Evolutionary conservation across 2,113 vertebrate species (phyloP).

Genomic region (Proterorhinus semilunaris): DNA sequence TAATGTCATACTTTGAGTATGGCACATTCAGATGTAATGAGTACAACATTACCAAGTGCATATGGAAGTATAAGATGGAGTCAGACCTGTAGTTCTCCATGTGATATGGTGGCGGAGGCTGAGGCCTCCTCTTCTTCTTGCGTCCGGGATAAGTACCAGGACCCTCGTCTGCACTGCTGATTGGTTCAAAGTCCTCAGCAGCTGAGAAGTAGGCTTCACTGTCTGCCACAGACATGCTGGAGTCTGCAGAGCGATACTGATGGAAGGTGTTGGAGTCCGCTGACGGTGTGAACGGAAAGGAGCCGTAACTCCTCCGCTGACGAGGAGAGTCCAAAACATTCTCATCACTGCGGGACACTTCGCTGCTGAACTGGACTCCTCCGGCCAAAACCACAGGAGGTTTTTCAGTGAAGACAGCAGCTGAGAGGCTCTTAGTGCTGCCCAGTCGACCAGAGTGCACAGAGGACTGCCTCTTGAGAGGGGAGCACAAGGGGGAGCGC

Average conservation of each 20-base stretch:
- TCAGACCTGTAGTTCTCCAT: slow-evolving; percentile 73
- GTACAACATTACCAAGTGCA: background rate
- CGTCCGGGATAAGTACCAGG: slow-evolving; percentile 95
- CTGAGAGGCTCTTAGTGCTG: slow-evolving; percentile 94
- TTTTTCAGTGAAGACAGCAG: slow-evolving; percentile 90
- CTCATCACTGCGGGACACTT: slow-evolving; percentile 94
- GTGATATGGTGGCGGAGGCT: slow-evolving; percentile 81
- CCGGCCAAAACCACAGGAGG: slow-evolving; percentile 76
- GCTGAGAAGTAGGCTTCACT: slow-evolving; percentile 99
- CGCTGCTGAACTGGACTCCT: slow-evolving; percentile 92
- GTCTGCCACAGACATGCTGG: slow-evolving; percentile 95
- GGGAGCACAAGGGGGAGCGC: slow-evolving; percentile 90
- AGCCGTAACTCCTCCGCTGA: slow-evolving; percentile 93
- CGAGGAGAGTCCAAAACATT: slow-evolving; percentile 93
- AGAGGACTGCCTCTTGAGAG: slow-evolving; percentile 88
- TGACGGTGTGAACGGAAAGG: slow-evolving; percentile 94
- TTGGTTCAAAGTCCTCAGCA: slow-evolving; percentile 93
- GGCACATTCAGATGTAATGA: background rate
- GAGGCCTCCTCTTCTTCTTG: slow-evolving; percentile 88
- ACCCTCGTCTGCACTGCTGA: slow-evolving; percentile 93
- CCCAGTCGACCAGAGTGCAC: slow-evolving; percentile 90
- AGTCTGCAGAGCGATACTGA: slow-evolving; percentile 95
- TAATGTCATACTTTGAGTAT: no score
- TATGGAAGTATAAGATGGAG: background rate
- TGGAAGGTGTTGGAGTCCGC: slow-evolving; percentile 96